Evolutionary conservation across 2,113 vertebrate genomes (phyloP), one percentile per base, ranked within the genome.

Genomic region (Fregata magnificens): DNA sequence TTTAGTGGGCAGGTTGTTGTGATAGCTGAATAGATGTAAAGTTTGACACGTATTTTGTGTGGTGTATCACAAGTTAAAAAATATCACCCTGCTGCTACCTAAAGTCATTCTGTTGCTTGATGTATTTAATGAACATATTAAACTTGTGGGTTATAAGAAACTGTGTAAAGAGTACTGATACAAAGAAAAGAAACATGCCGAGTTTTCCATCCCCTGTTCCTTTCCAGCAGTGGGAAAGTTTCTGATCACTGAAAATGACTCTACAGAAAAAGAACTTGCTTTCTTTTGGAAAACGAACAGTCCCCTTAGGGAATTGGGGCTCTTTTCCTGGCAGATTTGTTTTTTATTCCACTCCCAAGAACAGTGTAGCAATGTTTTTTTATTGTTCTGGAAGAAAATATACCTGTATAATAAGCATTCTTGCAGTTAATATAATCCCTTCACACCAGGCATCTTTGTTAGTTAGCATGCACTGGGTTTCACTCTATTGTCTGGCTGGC

Each of bases 381-480:
- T 90, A 81, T 89, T 91, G 24, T 93, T 89, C 56, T 85, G 44
- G 53, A 95, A 86, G 79, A 96, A 97, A 80, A 66, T 70, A 90
- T 63, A 89, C 63, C 85, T 90, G 15, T 72, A 82, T 87, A 93
- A 91, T 81, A 86, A 45, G 28, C 8, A 3, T 71, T 94, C 78
- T 92, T 91, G 69, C 69, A 77, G 62, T 81, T 96, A 93, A 78
- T 67, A 83, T 67, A 92, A 69, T 83, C 59, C 66, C 53, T 65
- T 94, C 94, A 73, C 90, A 81, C 26, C 77, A 94, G 91, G 80
- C 32, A 21, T 62, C 84, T 97, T 95, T 94, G 38, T 93, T 82
- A 95, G 53, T 56, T 95, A 36, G 9, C 71, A 88, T 55, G 80
- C 70, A 31, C 67, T 89, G 53, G 18, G 38, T 89, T 96, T 95